Evolutionary conservation across 2,113 vertebrate genomes (phyloP), one percentile per base, ranked within the genome.

Genomic region (Rhinoderma darwinii): DNA sequence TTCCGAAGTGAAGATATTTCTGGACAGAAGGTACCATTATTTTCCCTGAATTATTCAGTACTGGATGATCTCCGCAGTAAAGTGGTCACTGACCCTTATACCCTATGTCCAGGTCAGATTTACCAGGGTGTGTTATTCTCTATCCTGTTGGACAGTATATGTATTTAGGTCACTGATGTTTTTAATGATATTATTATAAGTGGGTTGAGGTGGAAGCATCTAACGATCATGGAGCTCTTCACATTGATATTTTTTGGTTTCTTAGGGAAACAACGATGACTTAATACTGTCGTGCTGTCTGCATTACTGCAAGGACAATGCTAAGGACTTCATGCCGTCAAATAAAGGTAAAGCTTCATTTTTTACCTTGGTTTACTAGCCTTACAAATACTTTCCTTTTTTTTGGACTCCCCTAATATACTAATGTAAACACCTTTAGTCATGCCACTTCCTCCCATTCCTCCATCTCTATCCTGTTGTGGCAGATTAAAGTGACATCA

Each of bases 1-100:
- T 98, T 99, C 92, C 97, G 98, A 87, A 99, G 98, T 3, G 98
- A 99, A 54, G 98, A 99, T 91, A 98, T 96, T 54, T 97, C 97
- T 0, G 97, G 97, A 87, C 98, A 99, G 89, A 96, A 98, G 97
- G 98, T 99, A 12, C 86, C 84, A 51, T 79, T 0, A 80, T 54
- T 12, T 70, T 10, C 20, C 18, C 17, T 37, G 66, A 2, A 20
- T 37, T 39, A 30, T 12, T 27, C 25, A 25, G 20, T 43, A 20
- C 70, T n/a, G 8, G 41, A n/a, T 41, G 70, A 25, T n/a, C 20
- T 72, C 8, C 20, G 8, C 1, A 12, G 2, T 68, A 68, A 14
- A 22, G 8, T n/a, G 12, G 37, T 73, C 18, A 41, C 7, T 43
- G 70, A 2, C 9, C 72, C 39, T 30, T 47, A 47, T 76, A 6